Conservation (phyloP, 2,113 vertebrate species). For the Rallus limicola region DNA sequence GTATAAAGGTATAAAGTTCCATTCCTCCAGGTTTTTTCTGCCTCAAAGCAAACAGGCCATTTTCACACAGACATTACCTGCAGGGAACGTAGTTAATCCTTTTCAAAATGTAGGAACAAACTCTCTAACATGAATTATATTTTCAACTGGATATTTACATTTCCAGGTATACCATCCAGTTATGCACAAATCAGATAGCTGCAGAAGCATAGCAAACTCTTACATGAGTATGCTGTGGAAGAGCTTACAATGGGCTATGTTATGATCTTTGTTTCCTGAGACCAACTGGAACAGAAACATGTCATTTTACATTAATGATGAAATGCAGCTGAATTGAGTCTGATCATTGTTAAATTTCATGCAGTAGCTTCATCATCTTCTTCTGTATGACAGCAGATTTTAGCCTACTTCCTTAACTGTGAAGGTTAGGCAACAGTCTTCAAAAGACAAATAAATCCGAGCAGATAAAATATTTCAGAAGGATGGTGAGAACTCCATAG, state of each 20-base stretch:
- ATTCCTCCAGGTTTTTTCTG: neutral
- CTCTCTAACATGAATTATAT: neutral
- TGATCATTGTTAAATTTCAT: neutral
- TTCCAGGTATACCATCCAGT: neutral
- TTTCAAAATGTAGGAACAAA: neutral
- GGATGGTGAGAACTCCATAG: neutral
- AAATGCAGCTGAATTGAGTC: neutral
- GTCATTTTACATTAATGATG: neutral
- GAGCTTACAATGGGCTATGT: rapidly evolving
- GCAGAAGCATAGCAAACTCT: neutral
- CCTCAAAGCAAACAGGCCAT: neutral
- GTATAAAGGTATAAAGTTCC: neutral
- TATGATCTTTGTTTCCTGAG: neutral
- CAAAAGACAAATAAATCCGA: neutral
- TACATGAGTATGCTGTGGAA: neutral
- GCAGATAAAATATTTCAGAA: neutral
- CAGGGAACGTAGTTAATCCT: neutral
- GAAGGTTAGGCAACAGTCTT: neutral
- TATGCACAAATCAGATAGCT: neutral
- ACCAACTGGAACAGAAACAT: neutral
- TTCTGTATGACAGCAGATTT: neutral
- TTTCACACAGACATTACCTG: neutral
- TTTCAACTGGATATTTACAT: neutral
- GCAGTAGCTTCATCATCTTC: neutral
- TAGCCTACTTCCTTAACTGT: neutral